Conservation (phyloP, 2,113 vertebrate genomes). For the Amphiprion percula region DNA sequence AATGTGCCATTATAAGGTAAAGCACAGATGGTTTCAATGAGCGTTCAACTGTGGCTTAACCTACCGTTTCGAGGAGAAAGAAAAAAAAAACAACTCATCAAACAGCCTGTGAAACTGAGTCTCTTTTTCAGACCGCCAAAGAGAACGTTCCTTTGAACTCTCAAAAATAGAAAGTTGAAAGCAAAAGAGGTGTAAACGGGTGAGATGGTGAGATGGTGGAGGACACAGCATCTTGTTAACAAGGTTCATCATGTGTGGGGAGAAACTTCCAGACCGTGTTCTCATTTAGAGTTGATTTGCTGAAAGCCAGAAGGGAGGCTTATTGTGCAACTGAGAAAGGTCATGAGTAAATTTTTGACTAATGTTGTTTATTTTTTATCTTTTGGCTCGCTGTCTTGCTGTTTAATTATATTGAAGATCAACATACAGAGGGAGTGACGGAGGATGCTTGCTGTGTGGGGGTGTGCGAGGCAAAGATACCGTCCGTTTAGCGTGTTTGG, state of each 20-base stretch:
- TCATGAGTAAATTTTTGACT: constrained; percentile 69
- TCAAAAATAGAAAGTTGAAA: constrained; percentile 55
- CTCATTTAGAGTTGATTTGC: constrained; percentile 56
- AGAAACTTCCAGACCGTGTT: constrained; percentile 40
- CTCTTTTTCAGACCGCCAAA: constrained; percentile 22
- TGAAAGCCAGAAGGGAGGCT: constrained; percentile 60
- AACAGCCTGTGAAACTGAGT: constrained; percentile 44
- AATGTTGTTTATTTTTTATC: constrained; percentile 46
- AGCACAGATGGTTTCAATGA: constrained; percentile 31
- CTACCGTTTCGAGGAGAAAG: not conserved
- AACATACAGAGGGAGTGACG: constrained; percentile 33
- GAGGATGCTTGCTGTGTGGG: constrained; percentile 32
- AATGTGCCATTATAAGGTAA: constrained; percentile 5
- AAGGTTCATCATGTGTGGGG: constrained; percentile 47
- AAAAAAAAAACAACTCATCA: constrained; percentile 17
- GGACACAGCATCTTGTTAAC: constrained; percentile 43
- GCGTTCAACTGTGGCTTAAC: constrained; percentile 22
- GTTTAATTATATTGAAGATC: constrained; percentile 59
- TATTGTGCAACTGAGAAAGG: constrained; percentile 58
- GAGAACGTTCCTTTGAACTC: constrained; percentile 46
- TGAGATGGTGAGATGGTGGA: not conserved
- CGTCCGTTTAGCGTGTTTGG: constrained; percentile 1
- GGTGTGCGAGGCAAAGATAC: constrained; percentile 21
- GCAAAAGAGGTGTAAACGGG: constrained; percentile 38
- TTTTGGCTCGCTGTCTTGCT: constrained; percentile 48